Conservation (phyloP, 2,797 vertebrate species). For the Geotria australis region DNA sequence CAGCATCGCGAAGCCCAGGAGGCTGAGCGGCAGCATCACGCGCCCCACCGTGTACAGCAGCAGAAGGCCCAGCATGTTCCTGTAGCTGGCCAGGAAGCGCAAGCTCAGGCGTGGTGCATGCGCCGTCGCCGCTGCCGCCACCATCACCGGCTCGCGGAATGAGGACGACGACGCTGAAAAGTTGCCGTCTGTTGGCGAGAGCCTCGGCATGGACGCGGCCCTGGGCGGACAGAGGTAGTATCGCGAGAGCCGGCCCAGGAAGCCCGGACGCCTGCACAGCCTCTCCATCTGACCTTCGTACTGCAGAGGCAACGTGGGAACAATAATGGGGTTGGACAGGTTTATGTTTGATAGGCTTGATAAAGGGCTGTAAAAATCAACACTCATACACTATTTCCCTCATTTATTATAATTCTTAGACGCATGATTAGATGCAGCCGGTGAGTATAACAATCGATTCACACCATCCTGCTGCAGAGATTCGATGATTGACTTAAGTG, state of each 20-base stretch:
- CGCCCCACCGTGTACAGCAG: conserved; percentile 22
- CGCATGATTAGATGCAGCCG: no score
- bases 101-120: conserved; percentile 32
- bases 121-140: conserved; percentile 3
- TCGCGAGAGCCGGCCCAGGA: conserved; percentile 37
- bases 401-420: no score
- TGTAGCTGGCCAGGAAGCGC: conserved; percentile 50
- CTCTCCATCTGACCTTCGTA: conserved; percentile 30
- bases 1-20: conserved; percentile 20
- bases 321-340: no score
- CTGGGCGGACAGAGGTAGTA: conserved; percentile 17
- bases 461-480: no score
- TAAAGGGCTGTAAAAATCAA: no score
- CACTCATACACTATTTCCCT: no score
- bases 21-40: conserved; percentile 27
- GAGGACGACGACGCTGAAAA: no score
- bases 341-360: no score
- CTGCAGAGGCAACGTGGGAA: conserved; percentile 10
- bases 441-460: no score
- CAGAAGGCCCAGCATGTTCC: conserved; percentile 23
- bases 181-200: no score
- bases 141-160: no score
- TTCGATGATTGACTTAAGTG: no score
- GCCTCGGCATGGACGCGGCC: fast-evolving
- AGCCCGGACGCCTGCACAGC: conserved; percentile 37